A percentile compares a stretch with the other conserved stretches of the same genome.
Conservation (phyloP, 2,797 vertebrate genomes). For the Sphaeramia orbicularis region DNA sequence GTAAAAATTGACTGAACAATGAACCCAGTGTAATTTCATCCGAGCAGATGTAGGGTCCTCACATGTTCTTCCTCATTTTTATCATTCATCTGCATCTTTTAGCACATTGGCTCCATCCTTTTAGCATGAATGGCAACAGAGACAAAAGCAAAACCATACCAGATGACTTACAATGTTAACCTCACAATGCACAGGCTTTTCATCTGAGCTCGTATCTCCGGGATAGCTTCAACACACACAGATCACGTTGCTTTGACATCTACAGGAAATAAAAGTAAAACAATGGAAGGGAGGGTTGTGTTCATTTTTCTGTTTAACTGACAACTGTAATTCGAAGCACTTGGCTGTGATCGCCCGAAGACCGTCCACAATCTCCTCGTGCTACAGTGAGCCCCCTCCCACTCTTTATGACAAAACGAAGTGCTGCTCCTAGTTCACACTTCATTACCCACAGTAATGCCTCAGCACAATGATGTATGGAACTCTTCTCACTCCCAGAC, state of each 20-base stretch:
- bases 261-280: conserved; percentile 44
- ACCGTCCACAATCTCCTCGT: conserved; percentile 78
- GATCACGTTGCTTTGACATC: conserved; percentile 16
- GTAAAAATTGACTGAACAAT: no score
- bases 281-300: conserved; percentile 14
- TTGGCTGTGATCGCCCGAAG: conserved; percentile 77
- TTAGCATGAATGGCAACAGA: not conserved
- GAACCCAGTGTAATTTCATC: no score
- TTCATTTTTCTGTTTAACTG: conserved; percentile 62
- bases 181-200: not conserved
- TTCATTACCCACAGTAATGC: conserved; percentile 86
- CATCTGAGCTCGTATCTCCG: not conserved
- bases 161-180: not conserved
- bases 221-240: conserved; percentile 22
- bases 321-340: conserved; percentile 72
- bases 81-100: no score
- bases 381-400: conserved; percentile 69
- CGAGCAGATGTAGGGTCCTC: no score
- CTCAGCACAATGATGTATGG: conserved; percentile 84
- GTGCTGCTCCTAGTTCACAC: conserved; percentile 81
- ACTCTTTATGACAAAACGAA: conserved; percentile 83
- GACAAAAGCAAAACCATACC: not conserved
- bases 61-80: no score
- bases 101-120: no score
- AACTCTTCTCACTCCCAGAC: conserved; percentile 75